phyloP scores from a whole-genome alignment of 2,113 vertebrate genomes.

The Epinephelus fuscoguttatus region DNA sequence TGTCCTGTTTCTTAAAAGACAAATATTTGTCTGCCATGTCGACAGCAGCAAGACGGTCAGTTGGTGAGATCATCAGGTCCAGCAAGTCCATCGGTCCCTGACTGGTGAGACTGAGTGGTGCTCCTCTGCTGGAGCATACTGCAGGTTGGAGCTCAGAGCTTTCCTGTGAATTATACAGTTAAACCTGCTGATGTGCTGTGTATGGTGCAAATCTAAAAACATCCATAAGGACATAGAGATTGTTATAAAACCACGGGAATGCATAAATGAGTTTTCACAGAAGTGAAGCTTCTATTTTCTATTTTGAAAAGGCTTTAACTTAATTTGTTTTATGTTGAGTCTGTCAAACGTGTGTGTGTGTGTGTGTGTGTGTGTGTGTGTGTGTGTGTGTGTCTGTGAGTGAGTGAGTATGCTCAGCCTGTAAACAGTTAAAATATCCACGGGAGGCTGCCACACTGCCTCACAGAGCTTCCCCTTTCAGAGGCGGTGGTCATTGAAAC shows the following conservation, averaged over 20 bases:
- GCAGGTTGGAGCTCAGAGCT: background rate
- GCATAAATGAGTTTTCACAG: background rate
- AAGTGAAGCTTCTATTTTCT: background rate
- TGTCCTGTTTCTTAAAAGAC: slow-evolving; percentile 66
- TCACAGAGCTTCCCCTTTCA: slow-evolving; percentile 2
- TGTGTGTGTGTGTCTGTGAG: background rate
- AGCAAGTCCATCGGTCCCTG: slow-evolving; percentile 34
- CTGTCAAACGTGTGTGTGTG: background rate
- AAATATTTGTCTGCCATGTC: slow-evolving; percentile 79
- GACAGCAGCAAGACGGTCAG: slow-evolving; percentile 36
- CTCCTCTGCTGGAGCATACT: background rate
- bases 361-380: background rate
- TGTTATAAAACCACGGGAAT: background rate
- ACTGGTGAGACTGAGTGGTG: slow-evolving; percentile 8
- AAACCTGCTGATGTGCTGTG: background rate
- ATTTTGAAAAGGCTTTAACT: background rate
- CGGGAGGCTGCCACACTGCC: background rate
- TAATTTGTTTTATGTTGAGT: background rate
- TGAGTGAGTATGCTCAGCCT: background rate
- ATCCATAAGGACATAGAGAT: background rate
- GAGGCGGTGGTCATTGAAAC: too few relatives aligned
- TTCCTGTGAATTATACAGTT: background rate
- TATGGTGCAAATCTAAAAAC: background rate
- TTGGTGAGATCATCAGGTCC: slow-evolving; percentile 50
- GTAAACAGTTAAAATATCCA: slow-evolving; percentile 15